Percentiles rank a stretch among this genome's conserved stretches.
Evolutionary conservation across 1,140 invertebrate species (phyloP).

Genomic region (Caerostris darwini): DNA sequence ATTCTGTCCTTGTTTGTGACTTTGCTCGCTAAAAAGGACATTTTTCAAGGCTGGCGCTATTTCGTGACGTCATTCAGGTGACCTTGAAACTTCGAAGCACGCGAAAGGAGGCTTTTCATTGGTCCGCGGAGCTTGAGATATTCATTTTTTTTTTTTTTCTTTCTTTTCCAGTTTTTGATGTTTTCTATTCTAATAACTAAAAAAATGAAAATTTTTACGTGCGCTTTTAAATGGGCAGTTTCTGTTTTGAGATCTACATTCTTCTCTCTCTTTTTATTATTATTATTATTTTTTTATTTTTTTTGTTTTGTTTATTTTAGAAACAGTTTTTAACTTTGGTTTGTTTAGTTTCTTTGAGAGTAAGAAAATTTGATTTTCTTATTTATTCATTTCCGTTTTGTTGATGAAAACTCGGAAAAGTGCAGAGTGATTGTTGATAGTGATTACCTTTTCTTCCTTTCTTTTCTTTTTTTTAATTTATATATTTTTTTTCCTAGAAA

Average conservation of each 20-base stretch:
- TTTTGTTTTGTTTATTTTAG: neutral
- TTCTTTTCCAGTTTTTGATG: neutral
- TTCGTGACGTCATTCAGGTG: constrained; percentile 71
- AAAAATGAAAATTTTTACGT: constrained; percentile 24
- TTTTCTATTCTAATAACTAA: constrained; percentile 13
- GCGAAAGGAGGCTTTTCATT: constrained; percentile 64
- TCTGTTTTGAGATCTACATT: neutral
- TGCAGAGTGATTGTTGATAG: no score
- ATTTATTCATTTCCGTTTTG: no score
- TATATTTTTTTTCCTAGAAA: no score
- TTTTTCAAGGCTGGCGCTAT: constrained; percentile 66
- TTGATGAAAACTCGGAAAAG: no score
- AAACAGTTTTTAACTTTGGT: no score
- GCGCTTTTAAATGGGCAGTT: neutral
- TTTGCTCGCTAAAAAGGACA: constrained; percentile 64
- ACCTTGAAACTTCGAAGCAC: constrained; percentile 70
- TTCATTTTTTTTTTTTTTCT: neutral
- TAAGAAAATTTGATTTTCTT: no score
- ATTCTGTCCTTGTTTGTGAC: constrained; percentile 73
- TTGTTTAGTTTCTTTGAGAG: no score
- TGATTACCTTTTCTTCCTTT: no score
- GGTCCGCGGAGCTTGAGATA: constrained; percentile 40
- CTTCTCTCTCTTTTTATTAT: neutral
- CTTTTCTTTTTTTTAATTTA: no score
- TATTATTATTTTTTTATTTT: neutral